Base-by-base conservation (phyloP, 2,797 vertebrate genomes). In the Aratinga solstitialis region DNA sequence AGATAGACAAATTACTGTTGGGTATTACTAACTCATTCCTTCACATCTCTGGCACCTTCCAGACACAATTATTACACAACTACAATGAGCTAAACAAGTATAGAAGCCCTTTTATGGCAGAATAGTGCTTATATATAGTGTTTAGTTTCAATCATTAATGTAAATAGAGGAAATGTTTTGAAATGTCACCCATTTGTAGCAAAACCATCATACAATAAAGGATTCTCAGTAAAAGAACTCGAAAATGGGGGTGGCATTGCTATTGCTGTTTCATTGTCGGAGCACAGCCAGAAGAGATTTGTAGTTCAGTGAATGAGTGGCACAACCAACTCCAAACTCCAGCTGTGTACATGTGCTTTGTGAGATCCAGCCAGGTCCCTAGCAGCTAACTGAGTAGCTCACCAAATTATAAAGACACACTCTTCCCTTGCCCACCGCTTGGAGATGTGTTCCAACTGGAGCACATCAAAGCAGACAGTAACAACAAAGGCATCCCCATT, bases 171-270 rank as follows among this genome's bases (percentile, higher is more conserved):
- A 87, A 89, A 72, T n/a, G 48, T 74, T 96, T 65, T 47, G 27
- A 93, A 93, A 90, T 66, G 54, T 29, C 58, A 94, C 13, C 30
- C 3, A 0, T 68, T 58, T 69, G n/a, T 38, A 93, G 50, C 30
- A 76, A 68, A 72, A 38, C 11, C 16, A 22, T 8, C 1, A 4
- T 13, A 10, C 26, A 51, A 24, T 20, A 42, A 69, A 56, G 71
- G 54, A 50, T 27, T 63, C 34, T 0, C 5, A 84, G 45, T 0
- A 0, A 67, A 78, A 72, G 47, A 63, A 78, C 0, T 2, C 10
- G 36, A 54, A 77, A 67, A 86, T 18, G 32, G 74, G 16, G 30
- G 50, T 2, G 10, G 38, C 10, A 11, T 2, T 69, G n/a, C 30
- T 81, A 5, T n/a, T 91, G 66, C 21, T 27, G n/a, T 47, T 87